Percentiles rank a stretch among this genome's conserved stretches.
phyloP scores from a whole-genome alignment of 2,113 vertebrate genomes.

The Passer montanus region DNA sequence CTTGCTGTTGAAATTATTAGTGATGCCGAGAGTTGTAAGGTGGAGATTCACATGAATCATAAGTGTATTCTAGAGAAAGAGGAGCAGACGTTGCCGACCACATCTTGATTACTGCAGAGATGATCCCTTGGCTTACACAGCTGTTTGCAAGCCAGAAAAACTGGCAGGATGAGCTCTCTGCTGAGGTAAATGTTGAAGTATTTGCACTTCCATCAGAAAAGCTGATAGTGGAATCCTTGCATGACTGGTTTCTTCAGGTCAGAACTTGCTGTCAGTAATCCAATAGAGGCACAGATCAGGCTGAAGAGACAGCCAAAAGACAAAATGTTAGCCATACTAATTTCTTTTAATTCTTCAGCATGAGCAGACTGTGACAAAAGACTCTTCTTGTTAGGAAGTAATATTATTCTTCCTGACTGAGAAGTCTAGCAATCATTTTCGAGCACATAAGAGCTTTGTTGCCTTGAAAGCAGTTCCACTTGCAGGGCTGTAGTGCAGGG shows the following conservation, averaged over 20 bases:
- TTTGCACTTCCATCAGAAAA: neutral
- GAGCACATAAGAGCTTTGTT: neutral
- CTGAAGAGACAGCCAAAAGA: neutral
- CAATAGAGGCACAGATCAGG: neutral
- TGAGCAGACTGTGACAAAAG: constrained; percentile 42
- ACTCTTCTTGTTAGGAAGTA: neutral
- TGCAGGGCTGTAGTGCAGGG: neutral
- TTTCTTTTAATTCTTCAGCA: constrained; percentile 19
- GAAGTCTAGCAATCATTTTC: neutral
- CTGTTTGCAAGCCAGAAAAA: neutral
- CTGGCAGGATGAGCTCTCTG: neutral
- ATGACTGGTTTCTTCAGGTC: neutral
- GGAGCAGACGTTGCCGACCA: neutral
- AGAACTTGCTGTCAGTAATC: constrained; percentile 24
- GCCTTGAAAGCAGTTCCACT: neutral
- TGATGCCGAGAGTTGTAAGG: neutral
- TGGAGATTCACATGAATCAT: neutral
- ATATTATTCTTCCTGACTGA: constrained; percentile 3
- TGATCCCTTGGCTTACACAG: neutral
- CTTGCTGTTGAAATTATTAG: neutral
- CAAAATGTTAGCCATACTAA: neutral
- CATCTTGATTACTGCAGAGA: neutral
- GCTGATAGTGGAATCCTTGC: neutral
- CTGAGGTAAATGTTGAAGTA: neutral
- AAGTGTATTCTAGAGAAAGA: neutral